Percentiles rank a stretch among this genome's conserved stretches.
Conservation (phyloP, 2,113 vertebrate genomes). For the Anolis carolinensis region DNA sequence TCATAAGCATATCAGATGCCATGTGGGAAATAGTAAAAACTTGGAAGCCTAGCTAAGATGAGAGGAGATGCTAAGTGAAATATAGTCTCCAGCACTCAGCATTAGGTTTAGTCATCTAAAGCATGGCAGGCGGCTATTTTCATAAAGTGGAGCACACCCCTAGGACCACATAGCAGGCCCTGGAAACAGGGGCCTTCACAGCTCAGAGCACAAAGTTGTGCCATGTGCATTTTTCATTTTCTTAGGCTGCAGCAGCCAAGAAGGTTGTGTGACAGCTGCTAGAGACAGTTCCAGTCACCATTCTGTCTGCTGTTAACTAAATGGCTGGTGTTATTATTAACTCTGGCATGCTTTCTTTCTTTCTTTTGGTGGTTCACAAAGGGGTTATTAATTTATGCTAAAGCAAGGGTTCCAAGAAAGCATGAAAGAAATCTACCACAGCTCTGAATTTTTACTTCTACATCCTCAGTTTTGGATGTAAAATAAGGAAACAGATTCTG, state of each 20-base stretch:
- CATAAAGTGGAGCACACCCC: background rate
- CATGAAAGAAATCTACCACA: fast-evolving
- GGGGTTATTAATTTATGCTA: constrained; percentile 49
- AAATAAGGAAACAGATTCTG: fast-evolving
- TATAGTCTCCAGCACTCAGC: fast-evolving
- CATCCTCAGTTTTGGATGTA: background rate
- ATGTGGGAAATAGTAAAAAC: fast-evolving
- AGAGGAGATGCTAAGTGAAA: fast-evolving
- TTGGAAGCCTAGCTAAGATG: background rate
- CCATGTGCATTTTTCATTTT: constrained; percentile 44
- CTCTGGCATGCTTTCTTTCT: background rate
- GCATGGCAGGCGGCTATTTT: constrained; percentile 12
- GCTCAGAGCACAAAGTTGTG: constrained; percentile 40
- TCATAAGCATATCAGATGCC: background rate
- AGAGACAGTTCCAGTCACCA: constrained; percentile 33
- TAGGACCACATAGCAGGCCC: constrained; percentile 6
- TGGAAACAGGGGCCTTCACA: constrained; percentile 46
- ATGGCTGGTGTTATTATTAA: background rate
- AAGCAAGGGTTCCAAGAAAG: fast-evolving
- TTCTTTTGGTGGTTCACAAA: background rate
- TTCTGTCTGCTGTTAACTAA: constrained; percentile 47
- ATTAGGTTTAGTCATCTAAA: constrained; percentile 1
- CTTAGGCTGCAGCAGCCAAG: constrained; percentile 1
- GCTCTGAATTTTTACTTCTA: background rate
- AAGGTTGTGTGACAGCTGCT: constrained; percentile 52